phyloP scores from a whole-genome alignment of 2,113 vertebrate genomes.

The Parotia lawesii region DNA sequence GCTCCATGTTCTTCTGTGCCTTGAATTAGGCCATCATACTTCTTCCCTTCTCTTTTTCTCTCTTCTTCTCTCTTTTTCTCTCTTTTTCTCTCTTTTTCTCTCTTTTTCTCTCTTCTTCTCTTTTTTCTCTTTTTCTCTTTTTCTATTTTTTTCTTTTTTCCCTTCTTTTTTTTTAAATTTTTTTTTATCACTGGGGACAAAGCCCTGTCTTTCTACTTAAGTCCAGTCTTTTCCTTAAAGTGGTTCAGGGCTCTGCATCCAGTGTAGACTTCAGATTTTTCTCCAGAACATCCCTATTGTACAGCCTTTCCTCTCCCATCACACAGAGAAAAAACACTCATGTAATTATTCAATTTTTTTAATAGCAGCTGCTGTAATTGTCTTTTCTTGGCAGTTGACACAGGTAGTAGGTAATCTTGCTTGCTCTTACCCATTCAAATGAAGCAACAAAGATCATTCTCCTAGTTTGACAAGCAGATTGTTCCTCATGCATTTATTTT shows the following conservation, averaged over 20 bases:
- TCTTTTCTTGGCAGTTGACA: not conserved
- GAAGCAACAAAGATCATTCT: conserved; percentile 15
- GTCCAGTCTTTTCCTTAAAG: not conserved
- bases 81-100: not conserved
- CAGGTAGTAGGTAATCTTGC: not conserved
- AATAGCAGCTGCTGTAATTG: not conserved
- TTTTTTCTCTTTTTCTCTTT: accelerated
- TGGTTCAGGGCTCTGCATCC: not conserved
- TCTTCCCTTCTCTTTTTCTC: not conserved
- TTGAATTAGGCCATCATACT: not conserved
- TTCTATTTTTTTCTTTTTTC: not conserved
- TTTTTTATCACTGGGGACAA: not conserved
- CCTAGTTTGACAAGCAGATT: not conserved
- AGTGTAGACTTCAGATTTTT: not conserved
- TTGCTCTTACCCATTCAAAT: not conserved
- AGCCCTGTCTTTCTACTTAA: not conserved
- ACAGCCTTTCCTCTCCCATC: not conserved
- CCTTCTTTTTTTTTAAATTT: no score
- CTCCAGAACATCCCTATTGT: not conserved
- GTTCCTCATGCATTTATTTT: not conserved
- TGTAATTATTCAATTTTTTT: not conserved
- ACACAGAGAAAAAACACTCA: not conserved
- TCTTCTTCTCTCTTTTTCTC: no score
- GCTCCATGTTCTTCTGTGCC: not conserved
- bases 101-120: accelerated